Conservation (phyloP, 2,888 invertebrate genomes). For the Polydrusus cervinus region DNA sequence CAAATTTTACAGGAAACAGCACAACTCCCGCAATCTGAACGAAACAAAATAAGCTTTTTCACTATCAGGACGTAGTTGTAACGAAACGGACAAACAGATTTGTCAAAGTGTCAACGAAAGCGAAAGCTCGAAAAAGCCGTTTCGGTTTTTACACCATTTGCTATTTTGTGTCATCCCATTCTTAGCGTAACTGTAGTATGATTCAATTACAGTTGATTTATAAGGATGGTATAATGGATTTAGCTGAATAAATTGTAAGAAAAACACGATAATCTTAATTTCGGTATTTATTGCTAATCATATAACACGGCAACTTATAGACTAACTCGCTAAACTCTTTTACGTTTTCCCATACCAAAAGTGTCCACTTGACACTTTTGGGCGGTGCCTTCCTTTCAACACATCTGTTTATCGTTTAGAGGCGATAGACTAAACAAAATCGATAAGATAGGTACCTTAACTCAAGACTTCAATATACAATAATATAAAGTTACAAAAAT, state of each 20-base stretch:
- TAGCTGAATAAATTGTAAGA: constrained; percentile 31
- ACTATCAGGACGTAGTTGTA: constrained; percentile 41
- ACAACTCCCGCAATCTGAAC: constrained; percentile 24
- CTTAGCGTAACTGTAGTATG: constrained; percentile 48
- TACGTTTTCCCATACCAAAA: no score
- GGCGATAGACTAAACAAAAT: no score
- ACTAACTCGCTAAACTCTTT: no score
- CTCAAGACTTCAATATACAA: no score
- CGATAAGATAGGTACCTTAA: no score
- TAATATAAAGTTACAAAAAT: no score
- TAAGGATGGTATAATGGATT: constrained; percentile 46
- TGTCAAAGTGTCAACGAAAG: constrained; percentile 65
- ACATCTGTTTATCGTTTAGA: no score
- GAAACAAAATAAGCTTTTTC: constrained; percentile 48
- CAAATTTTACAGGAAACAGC: constrained; percentile 40
- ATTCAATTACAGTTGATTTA: constrained; percentile 52
- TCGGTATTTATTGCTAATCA: no score
- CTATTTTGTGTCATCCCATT: constrained; percentile 48
- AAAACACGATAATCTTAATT: no score
- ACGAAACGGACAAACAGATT: constrained; percentile 64
- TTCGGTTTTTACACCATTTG: constrained; percentile 47
- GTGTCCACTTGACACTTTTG: no score
- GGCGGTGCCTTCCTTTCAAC: no score
- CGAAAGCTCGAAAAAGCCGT: constrained; percentile 47
- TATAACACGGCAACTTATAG: no score